Conservation (phyloP, 2,888 invertebrate species). For the Norana najaformis region DNA sequence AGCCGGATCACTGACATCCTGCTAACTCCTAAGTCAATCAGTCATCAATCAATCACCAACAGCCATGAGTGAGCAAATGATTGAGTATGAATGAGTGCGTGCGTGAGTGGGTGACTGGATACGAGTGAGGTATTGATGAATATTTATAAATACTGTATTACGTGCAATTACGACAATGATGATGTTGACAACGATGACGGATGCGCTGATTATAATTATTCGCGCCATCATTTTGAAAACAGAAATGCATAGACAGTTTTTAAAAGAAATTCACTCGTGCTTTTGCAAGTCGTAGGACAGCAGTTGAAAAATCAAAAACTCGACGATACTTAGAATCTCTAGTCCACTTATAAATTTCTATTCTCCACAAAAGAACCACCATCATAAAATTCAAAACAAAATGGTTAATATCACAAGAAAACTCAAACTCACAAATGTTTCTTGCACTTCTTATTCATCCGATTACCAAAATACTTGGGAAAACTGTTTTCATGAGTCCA, state of each 20-base stretch:
- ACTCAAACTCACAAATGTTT: not conserved
- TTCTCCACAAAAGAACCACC: not conserved
- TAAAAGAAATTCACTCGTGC: not conserved
- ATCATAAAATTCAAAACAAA: not conserved
- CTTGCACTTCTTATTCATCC: not conserved
- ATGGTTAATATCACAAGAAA: not conserved
- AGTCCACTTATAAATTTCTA: not conserved
- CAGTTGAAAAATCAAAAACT: not conserved
- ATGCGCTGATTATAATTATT: too few species aligned
- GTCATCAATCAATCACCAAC: not conserved
- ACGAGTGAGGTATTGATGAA: not conserved
- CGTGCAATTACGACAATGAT: too few species aligned
- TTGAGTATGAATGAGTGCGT: not conserved
- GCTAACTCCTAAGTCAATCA: not conserved
- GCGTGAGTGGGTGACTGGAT: not conserved
- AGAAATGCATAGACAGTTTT: not conserved
- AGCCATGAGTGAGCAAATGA: not conserved
- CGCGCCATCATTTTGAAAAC: too few species aligned
- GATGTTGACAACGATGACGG: too few species aligned
- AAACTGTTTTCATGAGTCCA: not conserved
- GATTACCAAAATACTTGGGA: not conserved
- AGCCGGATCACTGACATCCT: not conserved
- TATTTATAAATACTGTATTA: too few species aligned
- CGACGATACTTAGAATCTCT: too few species aligned
- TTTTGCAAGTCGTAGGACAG: not conserved